Percentiles rank a stretch among this genome's conserved stretches.
Evolutionary conservation across 2,797 vertebrate genomes (phyloP).

Genomic region (Falco naumanni): DNA sequence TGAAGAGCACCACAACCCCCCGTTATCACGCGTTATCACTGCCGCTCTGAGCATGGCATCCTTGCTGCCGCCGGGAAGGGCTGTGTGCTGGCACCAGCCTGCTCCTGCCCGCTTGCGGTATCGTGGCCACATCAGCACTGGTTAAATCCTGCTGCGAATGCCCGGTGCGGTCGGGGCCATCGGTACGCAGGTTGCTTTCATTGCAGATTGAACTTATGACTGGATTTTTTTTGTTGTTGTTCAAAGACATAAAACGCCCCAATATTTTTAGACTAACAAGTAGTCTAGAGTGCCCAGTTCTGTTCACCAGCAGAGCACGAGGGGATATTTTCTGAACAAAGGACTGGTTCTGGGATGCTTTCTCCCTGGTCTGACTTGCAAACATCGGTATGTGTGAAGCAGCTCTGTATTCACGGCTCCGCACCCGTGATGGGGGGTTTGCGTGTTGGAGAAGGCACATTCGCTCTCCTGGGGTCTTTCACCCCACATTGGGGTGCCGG

Average conservation of each 20-base stretch:
- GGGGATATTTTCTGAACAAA: not conserved
- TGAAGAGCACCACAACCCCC: accelerated
- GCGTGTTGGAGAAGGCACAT: accelerated
- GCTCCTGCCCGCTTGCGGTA: accelerated
- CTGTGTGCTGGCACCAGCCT: not conserved
- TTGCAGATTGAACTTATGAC: not conserved
- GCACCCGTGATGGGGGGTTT: accelerated
- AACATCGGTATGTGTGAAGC: accelerated
- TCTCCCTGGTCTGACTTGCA: not conserved
- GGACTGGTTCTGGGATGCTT: not conserved
- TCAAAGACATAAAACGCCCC: not conserved
- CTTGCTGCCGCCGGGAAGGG: accelerated
- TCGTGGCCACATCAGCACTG: not conserved
- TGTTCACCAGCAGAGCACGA: not conserved
- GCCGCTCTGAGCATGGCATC: accelerated
- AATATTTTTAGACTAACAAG: not conserved
- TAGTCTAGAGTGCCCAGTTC: not conserved
- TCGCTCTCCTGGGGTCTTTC: not conserved
- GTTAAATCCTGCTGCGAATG: not conserved
- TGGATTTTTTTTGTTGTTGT: not conserved
- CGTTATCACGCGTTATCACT: accelerated
- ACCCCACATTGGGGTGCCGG: not conserved
- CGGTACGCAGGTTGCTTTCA: accelerated
- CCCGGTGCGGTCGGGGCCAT: not conserved
- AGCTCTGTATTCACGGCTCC: not conserved